Percentiles rank a stretch among this genome's conserved stretches.
Conservation (phyloP, 2,113 vertebrate species). For the Sarotherodon lohbergeri region DNA sequence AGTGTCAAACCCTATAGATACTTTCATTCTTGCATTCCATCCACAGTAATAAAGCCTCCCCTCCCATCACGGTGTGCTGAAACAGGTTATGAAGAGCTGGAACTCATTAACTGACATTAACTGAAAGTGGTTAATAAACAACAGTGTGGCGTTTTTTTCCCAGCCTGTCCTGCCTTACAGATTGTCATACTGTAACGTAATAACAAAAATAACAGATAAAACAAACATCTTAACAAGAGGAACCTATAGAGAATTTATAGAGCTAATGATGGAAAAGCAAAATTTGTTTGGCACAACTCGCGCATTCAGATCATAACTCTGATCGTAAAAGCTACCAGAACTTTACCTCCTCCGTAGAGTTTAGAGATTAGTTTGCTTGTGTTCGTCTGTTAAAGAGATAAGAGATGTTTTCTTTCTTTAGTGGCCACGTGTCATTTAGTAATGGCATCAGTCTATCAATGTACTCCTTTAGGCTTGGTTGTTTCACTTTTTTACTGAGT, state of each 20-base stretch:
- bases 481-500: neutral
- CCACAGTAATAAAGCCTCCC: neutral
- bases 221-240: neutral
- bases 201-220: neutral
- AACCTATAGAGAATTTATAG: neutral
- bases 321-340: neutral
- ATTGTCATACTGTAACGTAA: neutral
- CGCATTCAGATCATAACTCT: neutral
- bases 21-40: neutral
- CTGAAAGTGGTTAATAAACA: neutral
- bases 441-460: neutral
- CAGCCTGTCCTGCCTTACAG: neutral
- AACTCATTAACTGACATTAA: neutral
- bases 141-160: accelerated
- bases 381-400: neutral
- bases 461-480: neutral
- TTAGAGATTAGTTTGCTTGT: neutral
- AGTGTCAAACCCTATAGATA: neutral
- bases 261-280: neutral
- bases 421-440: neutral
- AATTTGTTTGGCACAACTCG: neutral
- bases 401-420: neutral
- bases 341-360: neutral
- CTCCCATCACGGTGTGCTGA: neutral
- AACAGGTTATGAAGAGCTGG: neutral